A percentile compares a stretch with the other conserved stretches of the same genome.
Conservation (phyloP, 2,888 invertebrate genomes). For the Melieria omissa region DNA sequence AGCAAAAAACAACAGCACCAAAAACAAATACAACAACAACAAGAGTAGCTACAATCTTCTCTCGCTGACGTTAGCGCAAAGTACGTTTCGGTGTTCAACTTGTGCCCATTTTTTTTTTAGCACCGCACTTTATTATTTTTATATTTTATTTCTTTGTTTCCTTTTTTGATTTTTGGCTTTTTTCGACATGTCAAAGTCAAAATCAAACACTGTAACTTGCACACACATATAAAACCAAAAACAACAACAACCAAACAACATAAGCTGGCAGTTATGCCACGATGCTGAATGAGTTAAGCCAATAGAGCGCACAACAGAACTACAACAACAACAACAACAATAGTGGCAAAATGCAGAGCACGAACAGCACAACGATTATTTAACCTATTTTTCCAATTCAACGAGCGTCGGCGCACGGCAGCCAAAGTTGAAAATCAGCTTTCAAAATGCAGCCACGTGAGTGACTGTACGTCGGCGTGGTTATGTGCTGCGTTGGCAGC, state of each 20-base stretch:
- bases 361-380: constrained; percentile 49
- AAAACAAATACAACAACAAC: too few species aligned
- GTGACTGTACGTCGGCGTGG: not conserved
- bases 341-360: constrained; percentile 33
- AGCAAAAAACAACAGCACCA: too few species aligned
- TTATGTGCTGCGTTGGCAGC: not conserved
- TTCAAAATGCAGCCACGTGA: constrained; percentile 21
- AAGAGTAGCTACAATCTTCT: too few species aligned
- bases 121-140: too few species aligned
- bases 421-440: constrained; percentile 29
- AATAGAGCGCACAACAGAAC: not conserved
- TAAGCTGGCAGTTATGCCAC: not conserved
- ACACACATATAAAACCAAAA: not conserved
- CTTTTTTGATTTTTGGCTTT: too few species aligned
- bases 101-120: too few species aligned
- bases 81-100: too few species aligned
- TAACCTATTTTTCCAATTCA: constrained; percentile 57
- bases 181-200: not conserved
- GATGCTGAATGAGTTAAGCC: not conserved
- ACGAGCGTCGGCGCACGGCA: constrained; percentile 41
- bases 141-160: too few species aligned
- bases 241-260: constrained; percentile 14
- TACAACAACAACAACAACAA: constrained; percentile 2
- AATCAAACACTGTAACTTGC: constrained; percentile 4
- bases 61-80: too few species aligned